phyloP scores from a whole-genome alignment of 2,113 vertebrate genomes.

The Irena cyanogastra region DNA sequence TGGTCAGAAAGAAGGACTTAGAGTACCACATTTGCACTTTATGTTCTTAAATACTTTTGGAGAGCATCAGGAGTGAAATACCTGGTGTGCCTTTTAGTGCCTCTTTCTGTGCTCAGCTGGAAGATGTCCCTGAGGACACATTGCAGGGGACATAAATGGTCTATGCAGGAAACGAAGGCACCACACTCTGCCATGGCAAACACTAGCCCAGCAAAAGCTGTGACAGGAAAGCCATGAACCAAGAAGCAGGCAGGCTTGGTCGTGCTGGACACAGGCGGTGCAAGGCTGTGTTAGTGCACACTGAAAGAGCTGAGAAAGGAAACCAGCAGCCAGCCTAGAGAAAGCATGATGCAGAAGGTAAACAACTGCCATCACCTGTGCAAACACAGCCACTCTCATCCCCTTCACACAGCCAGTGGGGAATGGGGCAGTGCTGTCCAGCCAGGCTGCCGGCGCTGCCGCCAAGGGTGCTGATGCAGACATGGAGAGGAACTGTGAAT shows the following conservation, averaged over 20 bases:
- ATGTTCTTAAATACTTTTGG: neutral
- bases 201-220: neutral
- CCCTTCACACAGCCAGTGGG: neutral
- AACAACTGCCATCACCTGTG: neutral
- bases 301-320: neutral
- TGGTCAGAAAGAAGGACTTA: neutral
- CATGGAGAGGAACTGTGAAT: rapidly evolving
- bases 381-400: neutral
- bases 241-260: neutral
- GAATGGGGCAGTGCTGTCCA: neutral
- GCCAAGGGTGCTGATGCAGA: rapidly evolving
- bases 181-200: neutral
- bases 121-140: neutral
- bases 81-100: rapidly evolving
- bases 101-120: neutral
- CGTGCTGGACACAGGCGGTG: rapidly evolving
- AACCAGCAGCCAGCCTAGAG: neutral
- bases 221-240: neutral
- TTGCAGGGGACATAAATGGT: rapidly evolving
- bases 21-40: neutral
- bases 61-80: neutral
- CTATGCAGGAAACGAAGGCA: neutral
- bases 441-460: rapidly evolving
- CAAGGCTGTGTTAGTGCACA: rapidly evolving
- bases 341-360: neutral